phyloP scores from a whole-genome alignment of 2,888 invertebrate species.

The Eupsilia transversa region DNA sequence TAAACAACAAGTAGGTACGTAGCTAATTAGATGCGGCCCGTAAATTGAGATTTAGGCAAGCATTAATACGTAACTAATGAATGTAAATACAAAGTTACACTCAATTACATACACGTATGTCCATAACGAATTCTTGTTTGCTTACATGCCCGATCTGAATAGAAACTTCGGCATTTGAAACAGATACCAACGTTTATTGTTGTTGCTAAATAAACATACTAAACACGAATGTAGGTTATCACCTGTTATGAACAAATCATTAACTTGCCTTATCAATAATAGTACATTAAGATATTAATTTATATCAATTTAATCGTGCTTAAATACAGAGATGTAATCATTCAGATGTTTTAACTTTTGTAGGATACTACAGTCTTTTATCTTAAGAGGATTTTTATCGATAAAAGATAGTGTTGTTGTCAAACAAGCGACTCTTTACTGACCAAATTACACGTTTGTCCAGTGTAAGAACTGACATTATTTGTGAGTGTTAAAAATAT shows the following conservation, averaged over 20 bases:
- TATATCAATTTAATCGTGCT: slow-evolving; percentile 62
- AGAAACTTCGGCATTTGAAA: slow-evolving; percentile 60
- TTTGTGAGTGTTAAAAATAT: slow-evolving; percentile 58
- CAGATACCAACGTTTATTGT: slow-evolving; percentile 56
- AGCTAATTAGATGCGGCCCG: slow-evolving; percentile 16
- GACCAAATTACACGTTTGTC: slow-evolving; percentile 82
- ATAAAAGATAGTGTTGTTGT: slow-evolving; percentile 66
- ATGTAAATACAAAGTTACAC: slow-evolving; percentile 48
- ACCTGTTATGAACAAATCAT: slow-evolving; percentile 72
- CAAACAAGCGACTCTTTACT: slow-evolving; percentile 79
- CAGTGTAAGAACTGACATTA: slow-evolving; percentile 79
- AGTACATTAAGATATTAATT: slow-evolving; percentile 62
- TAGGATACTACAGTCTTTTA: slow-evolving; percentile 68
- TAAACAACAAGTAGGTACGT: not conserved
- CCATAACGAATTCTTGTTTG: slow-evolving; percentile 57
- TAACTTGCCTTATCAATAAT: slow-evolving; percentile 72
- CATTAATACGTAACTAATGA: slow-evolving; percentile 49
- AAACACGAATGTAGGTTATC: slow-evolving; percentile 76
- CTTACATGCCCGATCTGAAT: slow-evolving; percentile 40
- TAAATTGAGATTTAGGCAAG: slow-evolving; percentile 41
- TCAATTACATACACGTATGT: slow-evolving; percentile 50
- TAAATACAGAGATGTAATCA: slow-evolving; percentile 71
- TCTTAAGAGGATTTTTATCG: slow-evolving; percentile 61
- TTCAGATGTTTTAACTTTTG: slow-evolving; percentile 64
- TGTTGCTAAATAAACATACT: slow-evolving; percentile 59